phyloP scores from a whole-genome alignment of 2,113 vertebrate species.

The Xiphophorus couchianus region DNA sequence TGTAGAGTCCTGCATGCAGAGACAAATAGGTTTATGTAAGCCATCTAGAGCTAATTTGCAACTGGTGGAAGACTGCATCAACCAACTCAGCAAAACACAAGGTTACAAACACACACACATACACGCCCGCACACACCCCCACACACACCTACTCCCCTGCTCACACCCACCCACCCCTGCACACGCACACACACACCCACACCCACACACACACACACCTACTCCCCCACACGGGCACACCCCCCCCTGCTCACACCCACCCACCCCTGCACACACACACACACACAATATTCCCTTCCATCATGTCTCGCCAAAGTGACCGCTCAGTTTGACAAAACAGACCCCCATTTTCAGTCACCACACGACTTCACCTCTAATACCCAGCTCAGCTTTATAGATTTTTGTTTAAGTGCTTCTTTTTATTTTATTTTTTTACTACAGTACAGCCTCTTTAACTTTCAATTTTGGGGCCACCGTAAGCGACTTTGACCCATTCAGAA shows the following conservation, averaged over 20 bases:
- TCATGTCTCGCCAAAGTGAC: not conserved
- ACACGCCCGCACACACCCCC: no score
- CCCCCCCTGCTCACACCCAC: no score
- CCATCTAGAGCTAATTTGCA: constrained; percentile 34
- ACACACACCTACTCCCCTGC: no score
- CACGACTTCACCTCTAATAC: not conserved
- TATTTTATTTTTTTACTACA: not conserved
- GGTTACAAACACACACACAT: no score
- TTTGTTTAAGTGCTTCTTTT: constrained; percentile 31
- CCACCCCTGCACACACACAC: no score
- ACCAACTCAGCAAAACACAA: no score
- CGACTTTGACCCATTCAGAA: not conserved
- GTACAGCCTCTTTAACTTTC: not conserved
- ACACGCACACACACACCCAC: no score
- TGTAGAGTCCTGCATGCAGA: constrained; percentile 23
- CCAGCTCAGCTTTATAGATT: not conserved
- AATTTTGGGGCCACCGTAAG: not conserved
- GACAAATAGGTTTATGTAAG: constrained; percentile 38
- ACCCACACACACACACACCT: rapidly evolving
- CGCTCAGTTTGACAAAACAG: not conserved
- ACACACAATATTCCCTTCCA: not conserved
- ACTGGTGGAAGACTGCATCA: constrained; percentile 23
- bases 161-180: no score
- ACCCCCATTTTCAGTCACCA: not conserved
- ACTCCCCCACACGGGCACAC: no score